Evolutionary conservation across 1,140 invertebrate species (phyloP), one percentile per base, ranked within the genome.

Genomic region (Drosophila equinoxialis): DNA sequence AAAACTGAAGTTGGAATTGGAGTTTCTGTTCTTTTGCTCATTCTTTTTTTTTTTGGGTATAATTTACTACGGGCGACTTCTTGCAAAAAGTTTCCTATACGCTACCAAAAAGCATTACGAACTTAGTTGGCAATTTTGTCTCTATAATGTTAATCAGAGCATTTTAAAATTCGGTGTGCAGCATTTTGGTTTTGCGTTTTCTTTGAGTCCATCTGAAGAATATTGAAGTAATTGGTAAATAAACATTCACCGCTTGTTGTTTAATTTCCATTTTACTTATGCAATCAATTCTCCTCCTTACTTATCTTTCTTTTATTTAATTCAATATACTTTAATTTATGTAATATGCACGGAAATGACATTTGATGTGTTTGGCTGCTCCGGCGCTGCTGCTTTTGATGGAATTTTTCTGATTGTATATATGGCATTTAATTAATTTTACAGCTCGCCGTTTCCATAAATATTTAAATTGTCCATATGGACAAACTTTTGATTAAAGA

Each of bases 171-270:
- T 45, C 42, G n/a, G n/a, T 14, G 6, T 37, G 35, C 0, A 10
- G 8, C 7, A 77, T 70, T 64, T 13, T 41, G 20, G 42, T 13
- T 54, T 39, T n/a, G 13, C 6, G 14, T 17, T 58, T n/a, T 57
- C n/a, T 30, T 35, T 20, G 13, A 60, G 11, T 37, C 42, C 68
- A 83, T 67, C 74, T 77, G 74, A 68, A 51, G 55, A 70, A 45
- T 61, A 71, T 87, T 89, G 83, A 74, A 89, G 83, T 77, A 80
- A 83, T 87, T 89, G 79, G 79, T 72, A 89, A 86, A 86, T 77
- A 79, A 62, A 48, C 79, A 79, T 87, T 86, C 45, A 39, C 33
- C 42, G 48, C n/a, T 20, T 20, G 57, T 39, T 33, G 42, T 77
- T 80, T 70, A 67, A 77, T 69, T 77, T 73, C 41, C 64, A 74